Base-by-base conservation (phyloP, 2,797 vertebrate genomes). In the Pipistrellus kuhlii region DNA sequence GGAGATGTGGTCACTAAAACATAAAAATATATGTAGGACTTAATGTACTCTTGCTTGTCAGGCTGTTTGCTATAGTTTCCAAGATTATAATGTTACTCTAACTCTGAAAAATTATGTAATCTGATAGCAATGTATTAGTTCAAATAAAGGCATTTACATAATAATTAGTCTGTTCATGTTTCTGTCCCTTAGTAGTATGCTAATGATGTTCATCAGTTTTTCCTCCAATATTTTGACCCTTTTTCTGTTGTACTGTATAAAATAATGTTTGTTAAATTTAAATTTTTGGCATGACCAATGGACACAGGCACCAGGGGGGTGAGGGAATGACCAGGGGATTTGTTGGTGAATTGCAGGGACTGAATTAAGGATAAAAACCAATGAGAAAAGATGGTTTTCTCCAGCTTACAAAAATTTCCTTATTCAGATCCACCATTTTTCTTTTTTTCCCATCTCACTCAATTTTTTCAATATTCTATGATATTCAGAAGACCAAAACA, bases 131-230 rank as follows among this genome's bases (percentile, higher is more conserved):
- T 97, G 88, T 97, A 97, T 96, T 97, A 97, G 95, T 97, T 97
- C 96, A 98, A 98, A 98, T 98, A 98, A 98, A 98, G 89, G 84
- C 92, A 95, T 98, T 98, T 97, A 97, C 97, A 97, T 98, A 96
- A 55, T 73, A 0, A 13, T 44, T 87, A 59, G 32, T 92, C 80
- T 93, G 93, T 96, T 94, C n/a, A 85, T 91, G 82, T 85, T 97
- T 97, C 62, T 92, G n/a, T 66, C 14, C 77, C n/a, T 80, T 88
- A 11, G 5, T 55, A 30, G 20, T 81, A 62, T 53, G 46, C 14
- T 51, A 78, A 5, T 53, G 41, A 3, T 77, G 23, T 85, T 86
- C 53, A 21, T 5, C 27, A 80, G 30, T 2, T 51, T 59, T 38
- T 32, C 13, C 13, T 69, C 21, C 59, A 32, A 21, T 68, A 78